phyloP scores from a whole-genome alignment of 30 jellyfish, hydroid and myxozoan species.

The Catostylus mosaicus region DNA sequence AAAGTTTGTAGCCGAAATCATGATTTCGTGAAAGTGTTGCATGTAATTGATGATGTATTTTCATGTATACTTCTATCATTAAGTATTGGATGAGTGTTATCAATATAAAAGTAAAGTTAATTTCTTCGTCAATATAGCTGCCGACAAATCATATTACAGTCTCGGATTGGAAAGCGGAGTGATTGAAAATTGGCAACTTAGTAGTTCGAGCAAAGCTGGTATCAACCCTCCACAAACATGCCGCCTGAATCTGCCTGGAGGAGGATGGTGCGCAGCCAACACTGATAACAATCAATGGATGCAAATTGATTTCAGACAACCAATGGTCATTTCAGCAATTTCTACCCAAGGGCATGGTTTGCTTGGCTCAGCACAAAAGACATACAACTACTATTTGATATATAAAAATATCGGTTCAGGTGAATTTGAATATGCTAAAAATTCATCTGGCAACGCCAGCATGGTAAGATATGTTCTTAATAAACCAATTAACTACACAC shows the following conservation, averaged over 20 bases:
- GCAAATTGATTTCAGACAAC: slow-evolving; percentile 37
- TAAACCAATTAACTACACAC: too few species aligned
- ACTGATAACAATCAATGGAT: slow-evolving; percentile 30
- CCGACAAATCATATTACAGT: slow-evolving; percentile 5
- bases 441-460: not conserved
- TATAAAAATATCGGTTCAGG: not conserved
- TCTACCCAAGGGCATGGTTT: slow-evolving; percentile 69
- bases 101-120: slow-evolving; percentile 5
- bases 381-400: slow-evolving; percentile 9
- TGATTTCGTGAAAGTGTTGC: too few species aligned
- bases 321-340: slow-evolving; percentile 51
- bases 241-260: slow-evolving; percentile 2
- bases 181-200: slow-evolving; percentile 36
- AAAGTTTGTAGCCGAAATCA: too few species aligned
- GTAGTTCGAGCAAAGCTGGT: not conserved
- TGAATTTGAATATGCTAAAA: slow-evolving; percentile 2
- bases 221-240: slow-evolving; percentile 19
- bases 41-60: too few species aligned
- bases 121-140: slow-evolving; percentile 1
- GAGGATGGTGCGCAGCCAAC: slow-evolving; percentile 61
- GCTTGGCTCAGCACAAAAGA: slow-evolving; percentile 7
- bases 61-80: too few species aligned
- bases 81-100: too few species aligned
- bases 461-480: too few species aligned
- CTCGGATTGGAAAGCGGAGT: slow-evolving; percentile 63